Percentiles rank a stretch among this genome's conserved stretches.
phyloP scores from a whole-genome alignment of 1,140 invertebrate species.

The Dendroctonus ponderosae region DNA sequence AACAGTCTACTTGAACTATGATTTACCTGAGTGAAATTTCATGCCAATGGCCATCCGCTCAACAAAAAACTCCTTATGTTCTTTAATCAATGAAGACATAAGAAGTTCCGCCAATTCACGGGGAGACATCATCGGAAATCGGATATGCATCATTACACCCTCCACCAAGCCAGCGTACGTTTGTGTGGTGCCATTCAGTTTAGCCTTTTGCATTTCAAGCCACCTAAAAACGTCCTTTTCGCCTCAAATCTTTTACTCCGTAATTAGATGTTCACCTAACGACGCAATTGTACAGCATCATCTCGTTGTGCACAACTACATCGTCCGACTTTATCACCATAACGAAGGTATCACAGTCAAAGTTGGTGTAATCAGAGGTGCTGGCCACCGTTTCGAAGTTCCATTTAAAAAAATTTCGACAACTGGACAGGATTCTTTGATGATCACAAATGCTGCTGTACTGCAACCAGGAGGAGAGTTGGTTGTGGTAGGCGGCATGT shows the following conservation, averaged over 20 bases:
- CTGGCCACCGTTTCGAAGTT: conserved; percentile 83
- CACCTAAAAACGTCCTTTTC: conserved; percentile 52
- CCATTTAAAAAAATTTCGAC: conserved; percentile 87
- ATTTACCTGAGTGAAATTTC: conserved; percentile 75
- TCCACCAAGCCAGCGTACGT: conserved; percentile 64
- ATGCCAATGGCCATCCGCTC: conserved; percentile 85
- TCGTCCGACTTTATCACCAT: conserved; percentile 79
- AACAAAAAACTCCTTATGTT: conserved; percentile 85
- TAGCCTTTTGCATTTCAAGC: conserved; percentile 66
- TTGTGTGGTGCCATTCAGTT: conserved; percentile 47
- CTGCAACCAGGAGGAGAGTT: conserved; percentile 86
- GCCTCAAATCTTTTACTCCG: not conserved
- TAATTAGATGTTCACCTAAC: conserved; percentile 49
- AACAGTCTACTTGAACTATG: not conserved
- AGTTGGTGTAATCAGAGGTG: conserved; percentile 76
- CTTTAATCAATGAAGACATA: conserved; percentile 72
- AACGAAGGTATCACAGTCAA: conserved; percentile 79
- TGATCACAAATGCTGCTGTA: conserved; percentile 84
- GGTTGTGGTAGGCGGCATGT: conserved; percentile 74
- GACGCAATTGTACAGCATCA: conserved; percentile 76
- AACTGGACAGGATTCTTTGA: conserved; percentile 69
- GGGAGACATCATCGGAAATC: conserved; percentile 92
- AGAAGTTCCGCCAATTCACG: conserved; percentile 77
- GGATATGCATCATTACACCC: conserved; percentile 72
- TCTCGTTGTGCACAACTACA: conserved; percentile 88